phyloP scores from a whole-genome alignment of 2,888 invertebrate genomes.

The Seira sanloemensis region DNA sequence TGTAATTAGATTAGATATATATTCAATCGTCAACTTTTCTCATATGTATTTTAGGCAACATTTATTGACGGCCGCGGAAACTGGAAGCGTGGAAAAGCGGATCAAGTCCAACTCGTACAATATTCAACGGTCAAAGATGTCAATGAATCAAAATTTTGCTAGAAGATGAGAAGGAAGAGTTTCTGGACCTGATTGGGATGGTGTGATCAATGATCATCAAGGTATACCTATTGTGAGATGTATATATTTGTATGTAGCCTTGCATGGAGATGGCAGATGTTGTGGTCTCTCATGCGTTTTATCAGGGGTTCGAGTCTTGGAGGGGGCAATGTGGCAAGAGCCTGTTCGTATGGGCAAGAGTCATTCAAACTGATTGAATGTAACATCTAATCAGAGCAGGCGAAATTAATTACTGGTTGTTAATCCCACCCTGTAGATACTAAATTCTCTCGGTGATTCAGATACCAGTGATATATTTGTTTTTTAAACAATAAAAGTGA shows the following conservation, averaged over 20 bases:
- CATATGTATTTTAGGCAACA: slow-evolving; percentile 79
- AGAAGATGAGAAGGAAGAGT: slow-evolving; percentile 77
- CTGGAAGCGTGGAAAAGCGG: slow-evolving; percentile 86
- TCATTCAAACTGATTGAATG: slow-evolving; percentile 46
- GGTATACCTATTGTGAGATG: too few relatives aligned
- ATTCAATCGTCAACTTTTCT: not conserved
- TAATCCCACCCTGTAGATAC: slow-evolving; percentile 66
- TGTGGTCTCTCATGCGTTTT: not conserved
- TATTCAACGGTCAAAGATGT: slow-evolving; percentile 87
- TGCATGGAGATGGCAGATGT: too few relatives aligned
- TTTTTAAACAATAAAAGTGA: slow-evolving; percentile 29
- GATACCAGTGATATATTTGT: slow-evolving; percentile 51
- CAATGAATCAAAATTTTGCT: slow-evolving; percentile 92
- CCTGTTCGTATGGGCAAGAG: slow-evolving; percentile 70
- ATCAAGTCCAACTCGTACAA: slow-evolving; percentile 92
- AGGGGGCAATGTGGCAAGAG: slow-evolving; percentile 20
- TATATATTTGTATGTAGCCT: too few relatives aligned
- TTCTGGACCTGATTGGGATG: too few relatives aligned
- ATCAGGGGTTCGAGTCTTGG: slow-evolving; percentile 52
- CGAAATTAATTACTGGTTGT: slow-evolving; percentile 62
- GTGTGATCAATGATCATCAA: too few relatives aligned
- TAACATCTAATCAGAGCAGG: slow-evolving; percentile 68
- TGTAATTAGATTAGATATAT: too few relatives aligned
- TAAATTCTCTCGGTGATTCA: slow-evolving; percentile 64
- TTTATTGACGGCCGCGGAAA: slow-evolving; percentile 81